phyloP scores from a whole-genome alignment of 2,888 invertebrate genomes.

The Erannis defoliaria region DNA sequence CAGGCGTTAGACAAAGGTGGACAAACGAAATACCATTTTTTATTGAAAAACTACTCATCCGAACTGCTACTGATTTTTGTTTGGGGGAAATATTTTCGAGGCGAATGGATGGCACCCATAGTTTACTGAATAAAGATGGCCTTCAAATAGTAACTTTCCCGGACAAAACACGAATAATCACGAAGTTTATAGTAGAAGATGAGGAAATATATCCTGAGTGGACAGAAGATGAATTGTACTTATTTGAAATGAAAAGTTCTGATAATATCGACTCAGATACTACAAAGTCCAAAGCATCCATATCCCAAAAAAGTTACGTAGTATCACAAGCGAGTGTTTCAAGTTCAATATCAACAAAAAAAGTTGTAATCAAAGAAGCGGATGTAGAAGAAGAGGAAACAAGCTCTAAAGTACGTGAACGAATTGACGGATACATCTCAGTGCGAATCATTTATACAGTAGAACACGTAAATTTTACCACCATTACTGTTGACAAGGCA shows the following conservation, averaged over 20 bases:
- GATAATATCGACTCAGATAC: conserved; percentile 54
- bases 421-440: conserved; percentile 73
- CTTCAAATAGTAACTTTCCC: conserved; percentile 72
- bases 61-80: conserved; percentile 77
- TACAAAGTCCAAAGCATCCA: conserved; percentile 55
- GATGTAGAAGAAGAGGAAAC: conserved; percentile 44
- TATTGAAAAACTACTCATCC: conserved; percentile 69
- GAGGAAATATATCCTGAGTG: conserved; percentile 75
- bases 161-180: conserved; percentile 74
- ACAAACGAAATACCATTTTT: conserved; percentile 53
- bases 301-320: conserved; percentile 60
- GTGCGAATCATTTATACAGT: conserved; percentile 67
- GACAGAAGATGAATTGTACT: conserved; percentile 70
- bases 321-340: conserved; percentile 45
- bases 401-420: conserved; percentile 47
- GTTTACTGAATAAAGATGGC: conserved; percentile 75
- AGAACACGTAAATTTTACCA: conserved; percentile 85
- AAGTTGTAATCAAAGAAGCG: conserved; percentile 42
- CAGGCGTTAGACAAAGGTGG: conserved; percentile 70
- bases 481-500: conserved; percentile 75
- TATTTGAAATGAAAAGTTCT: conserved; percentile 41
- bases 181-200: conserved; percentile 65
- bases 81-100: conserved; percentile 75
- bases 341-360: conserved; percentile 51
- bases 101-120: conserved; percentile 76